Base-by-base conservation (phyloP, 1,140 invertebrate species). In the Drosophila chauvacae region DNA sequence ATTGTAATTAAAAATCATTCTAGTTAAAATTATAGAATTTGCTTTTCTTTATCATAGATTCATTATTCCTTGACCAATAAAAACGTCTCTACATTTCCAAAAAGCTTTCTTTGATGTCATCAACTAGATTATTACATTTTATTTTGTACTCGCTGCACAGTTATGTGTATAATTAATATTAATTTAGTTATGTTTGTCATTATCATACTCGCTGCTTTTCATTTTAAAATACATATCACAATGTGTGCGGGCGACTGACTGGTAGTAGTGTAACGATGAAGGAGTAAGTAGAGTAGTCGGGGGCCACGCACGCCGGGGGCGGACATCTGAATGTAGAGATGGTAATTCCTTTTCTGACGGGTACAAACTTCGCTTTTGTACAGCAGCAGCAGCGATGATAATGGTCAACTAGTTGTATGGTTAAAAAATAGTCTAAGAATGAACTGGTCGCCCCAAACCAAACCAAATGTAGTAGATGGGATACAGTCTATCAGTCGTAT, bases 201-300 rank as follows among this genome's bases (percentile, higher is more conserved):
- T 68, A 71, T 70, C 51, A 59, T 56, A 44, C 73, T 53, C 56
- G 68, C 62, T 58, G 84, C 53, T 20, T 55, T 53, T 57, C 63
- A 50, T 48, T 56, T 76, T 81, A 68, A 71, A 80, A 68, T 80
- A 75, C 69, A 80, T 88, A 88, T 88, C 85, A 88, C 84, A 90
- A 71, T 61, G 57, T 72, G 65, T 90, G 62, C 65, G 41, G 45
- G 51, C 33, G 28, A 20, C 60, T 35, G 58, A 23, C 23, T 23
- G 23, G 23, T 23, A 20, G 28, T 23, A 28, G 23, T 58, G 61
- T 2, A 26, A 35, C n/a, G n/a, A 30, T 50, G 47, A n/a, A 18
- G n/a, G 11, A n/a, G 18, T 18, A 18, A n/a, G 18, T 13, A 18
- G 20, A 33, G 48, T 35, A 53, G 30, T 35, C 7, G n/a, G 30